Conservation (phyloP, 2,113 vertebrate genomes). For the Caranx melampygus region DNA sequence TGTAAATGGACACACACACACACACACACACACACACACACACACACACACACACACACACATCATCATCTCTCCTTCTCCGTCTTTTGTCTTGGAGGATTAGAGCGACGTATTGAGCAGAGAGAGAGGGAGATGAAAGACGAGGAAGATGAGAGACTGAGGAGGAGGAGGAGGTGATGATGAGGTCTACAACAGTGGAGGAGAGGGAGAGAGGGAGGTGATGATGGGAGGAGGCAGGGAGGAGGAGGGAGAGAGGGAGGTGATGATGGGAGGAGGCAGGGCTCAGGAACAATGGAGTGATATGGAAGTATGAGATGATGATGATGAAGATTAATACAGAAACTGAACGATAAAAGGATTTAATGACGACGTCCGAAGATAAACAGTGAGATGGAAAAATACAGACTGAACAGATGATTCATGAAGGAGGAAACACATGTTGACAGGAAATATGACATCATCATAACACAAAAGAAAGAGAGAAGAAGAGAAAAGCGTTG, state of each 20-base stretch:
- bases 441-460: no score
- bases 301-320: neutral
- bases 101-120: constrained; percentile 8
- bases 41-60: no score
- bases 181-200: constrained; percentile 10
- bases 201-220: neutral
- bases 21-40: neutral
- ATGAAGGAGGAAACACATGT: no score
- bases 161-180: neutral
- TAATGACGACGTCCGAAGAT: no score
- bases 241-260: constrained; percentile 18
- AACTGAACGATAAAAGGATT: no score
- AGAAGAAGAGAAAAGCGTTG: no score
- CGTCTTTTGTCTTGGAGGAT: constrained; percentile 34
- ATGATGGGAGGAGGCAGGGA: neutral
- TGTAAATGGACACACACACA: neutral
- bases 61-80: neutral
- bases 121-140: constrained; percentile 28
- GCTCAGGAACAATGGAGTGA: constrained; percentile 21
- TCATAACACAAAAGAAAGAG: no score
- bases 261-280: neutral
- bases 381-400: no score
- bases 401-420: no score
- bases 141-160: constrained; percentile 36
- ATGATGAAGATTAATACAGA: neutral